A percentile compares a stretch with the other conserved stretches of the same genome.
Evolutionary conservation across 1,140 invertebrate species (phyloP).

Genomic region (Caenorhabditis briggsae): DNA sequence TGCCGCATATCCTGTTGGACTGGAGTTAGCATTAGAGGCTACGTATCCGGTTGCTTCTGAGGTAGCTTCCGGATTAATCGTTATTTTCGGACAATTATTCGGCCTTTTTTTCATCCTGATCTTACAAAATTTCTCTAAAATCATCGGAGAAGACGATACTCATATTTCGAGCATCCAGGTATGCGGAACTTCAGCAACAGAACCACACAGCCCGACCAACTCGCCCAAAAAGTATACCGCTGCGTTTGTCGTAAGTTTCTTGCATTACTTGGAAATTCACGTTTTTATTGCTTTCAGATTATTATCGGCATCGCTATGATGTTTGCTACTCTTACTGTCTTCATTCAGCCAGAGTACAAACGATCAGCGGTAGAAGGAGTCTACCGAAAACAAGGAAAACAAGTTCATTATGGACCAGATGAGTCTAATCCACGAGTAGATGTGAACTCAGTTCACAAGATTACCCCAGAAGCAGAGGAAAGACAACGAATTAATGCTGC

Average conservation of each 20-base stretch:
- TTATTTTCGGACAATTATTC: neutral
- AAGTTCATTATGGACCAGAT: no score
- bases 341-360: neutral
- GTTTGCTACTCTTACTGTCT: neutral
- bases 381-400: no score
- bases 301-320: neutral
- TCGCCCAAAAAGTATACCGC: neutral
- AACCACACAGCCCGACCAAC: neutral
- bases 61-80: neutral
- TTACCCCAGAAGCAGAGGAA: no score
- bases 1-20: conserved; percentile 4
- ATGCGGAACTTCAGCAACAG: neutral
- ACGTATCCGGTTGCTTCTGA: neutral
- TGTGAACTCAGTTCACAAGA: no score
- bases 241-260: neutral
- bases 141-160: neutral
- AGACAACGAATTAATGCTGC: no score
- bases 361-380: neutral
- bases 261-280: no score
- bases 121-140: neutral
- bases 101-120: neutral
- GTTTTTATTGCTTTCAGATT: neutral
- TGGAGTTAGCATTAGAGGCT: neutral
- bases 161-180: neutral
- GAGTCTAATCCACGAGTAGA: no score